These are phyloP conservation scores for Sandelia bainsii DNA, from an alignment of 2,797 vertebrate genomes.

Conservation along the genomic window DNA sequence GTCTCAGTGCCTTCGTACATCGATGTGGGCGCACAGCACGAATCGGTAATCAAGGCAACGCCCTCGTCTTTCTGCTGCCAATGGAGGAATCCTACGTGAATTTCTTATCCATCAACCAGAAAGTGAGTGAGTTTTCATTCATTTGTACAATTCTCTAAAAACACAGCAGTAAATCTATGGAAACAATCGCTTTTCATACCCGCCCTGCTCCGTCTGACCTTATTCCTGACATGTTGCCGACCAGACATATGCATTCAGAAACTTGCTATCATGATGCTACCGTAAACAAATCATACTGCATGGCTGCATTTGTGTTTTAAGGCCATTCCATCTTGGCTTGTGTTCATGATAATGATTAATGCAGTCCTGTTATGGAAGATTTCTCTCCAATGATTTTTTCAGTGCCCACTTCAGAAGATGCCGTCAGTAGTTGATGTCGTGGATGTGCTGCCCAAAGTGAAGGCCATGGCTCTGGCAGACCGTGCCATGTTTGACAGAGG, in stretches of 20 bases:
- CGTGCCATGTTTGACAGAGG: constrained; percentile 92
- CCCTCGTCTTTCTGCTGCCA: constrained; percentile 93
- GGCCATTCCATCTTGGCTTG: too few relatives aligned
- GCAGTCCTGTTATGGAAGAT: not conserved
- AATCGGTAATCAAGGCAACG: constrained; percentile 90
- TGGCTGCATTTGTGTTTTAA: too few relatives aligned
- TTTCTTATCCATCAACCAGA: constrained; percentile 97
- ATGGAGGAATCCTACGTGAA: constrained; percentile 95
- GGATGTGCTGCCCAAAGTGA: constrained; percentile 90
- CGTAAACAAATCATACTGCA: too few relatives aligned
- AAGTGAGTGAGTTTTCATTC: constrained; percentile 77
- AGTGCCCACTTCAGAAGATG: constrained; percentile 95
- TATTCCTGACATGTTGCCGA: too few relatives aligned
- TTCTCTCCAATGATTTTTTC: not conserved
- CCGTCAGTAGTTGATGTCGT: constrained; percentile 75
- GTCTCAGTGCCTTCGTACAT: constrained; percentile 93
- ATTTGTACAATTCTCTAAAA: too few relatives aligned
- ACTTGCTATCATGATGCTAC: too few relatives aligned
- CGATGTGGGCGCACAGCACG: constrained; percentile 96
- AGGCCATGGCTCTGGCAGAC: constrained; percentile 88
- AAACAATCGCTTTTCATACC: too few relatives aligned
- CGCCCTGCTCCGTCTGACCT: too few relatives aligned
- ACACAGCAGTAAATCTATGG: too few relatives aligned
- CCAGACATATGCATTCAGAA: too few relatives aligned
- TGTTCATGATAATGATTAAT: too few relatives aligned